These are phyloP conservation scores for Strix uralensis DNA, from an alignment of 2,113 vertebrate species.

Conservation along the genomic window DNA sequence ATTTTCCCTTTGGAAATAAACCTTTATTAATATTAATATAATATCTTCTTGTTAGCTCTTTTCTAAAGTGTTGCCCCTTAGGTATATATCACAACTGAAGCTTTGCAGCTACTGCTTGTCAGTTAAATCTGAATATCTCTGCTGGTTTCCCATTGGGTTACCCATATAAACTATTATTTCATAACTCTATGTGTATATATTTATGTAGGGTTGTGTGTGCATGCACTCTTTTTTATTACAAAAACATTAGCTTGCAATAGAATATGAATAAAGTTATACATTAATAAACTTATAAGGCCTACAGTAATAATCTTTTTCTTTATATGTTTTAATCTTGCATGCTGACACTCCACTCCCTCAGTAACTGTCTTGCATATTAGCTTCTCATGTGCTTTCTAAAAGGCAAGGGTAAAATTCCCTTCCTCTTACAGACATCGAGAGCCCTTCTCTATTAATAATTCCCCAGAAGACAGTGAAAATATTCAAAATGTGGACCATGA, in stretches of 20 bases:
- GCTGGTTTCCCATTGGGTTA: not conserved
- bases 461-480: not conserved
- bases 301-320: not conserved
- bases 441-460: not conserved
- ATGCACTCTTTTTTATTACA: not conserved
- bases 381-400: not conserved
- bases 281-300: not conserved
- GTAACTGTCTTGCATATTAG: not conserved
- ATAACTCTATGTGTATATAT: not conserved
- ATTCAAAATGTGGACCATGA: not conserved
- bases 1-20: slow-evolving; percentile 46
- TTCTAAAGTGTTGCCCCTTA: slow-evolving; percentile 37
- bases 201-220: not conserved
- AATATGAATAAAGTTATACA: not conserved
- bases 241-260: not conserved
- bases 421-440: not conserved
- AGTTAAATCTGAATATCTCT: not conserved
- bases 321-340: not conserved
- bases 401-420: not conserved
- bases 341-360: not conserved
- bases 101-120: not conserved
- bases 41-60: slow-evolving; percentile 41
- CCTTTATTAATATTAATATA: slow-evolving; percentile 51
- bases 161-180: not conserved
- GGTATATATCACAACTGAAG: slow-evolving; percentile 11